phyloP scores from a whole-genome alignment of 64 coral and sea anemone species.

The Orbicella faveolata region DNA sequence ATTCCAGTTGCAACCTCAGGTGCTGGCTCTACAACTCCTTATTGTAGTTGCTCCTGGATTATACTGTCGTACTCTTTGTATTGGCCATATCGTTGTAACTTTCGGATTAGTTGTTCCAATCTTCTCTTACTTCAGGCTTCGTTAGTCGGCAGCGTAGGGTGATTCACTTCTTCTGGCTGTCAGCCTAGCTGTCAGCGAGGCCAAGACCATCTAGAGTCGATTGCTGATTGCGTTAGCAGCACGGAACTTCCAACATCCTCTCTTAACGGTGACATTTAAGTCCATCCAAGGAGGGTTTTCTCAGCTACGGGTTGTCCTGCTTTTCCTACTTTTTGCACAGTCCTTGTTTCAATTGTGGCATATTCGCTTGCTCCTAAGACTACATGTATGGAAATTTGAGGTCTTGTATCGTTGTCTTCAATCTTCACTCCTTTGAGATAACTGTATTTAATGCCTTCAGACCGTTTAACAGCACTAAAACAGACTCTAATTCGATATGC shows the following conservation, averaged over 20 bases:
- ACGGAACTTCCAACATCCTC: constrained; percentile 4
- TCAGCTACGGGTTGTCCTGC: constrained; percentile 44
- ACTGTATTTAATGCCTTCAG: neutral
- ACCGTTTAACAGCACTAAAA: too few species aligned
- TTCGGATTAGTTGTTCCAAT: constrained; percentile 8
- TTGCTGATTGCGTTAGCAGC: constrained; percentile 36
- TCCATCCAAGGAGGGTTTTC: constrained; percentile 36
- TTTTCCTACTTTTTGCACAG: constrained; percentile 18
- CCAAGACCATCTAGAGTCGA: constrained; percentile 42
- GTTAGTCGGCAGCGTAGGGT: constrained; percentile 37
- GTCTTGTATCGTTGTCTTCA: too few species aligned
- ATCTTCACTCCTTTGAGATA: constrained; percentile 24
- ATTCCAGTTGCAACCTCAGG: neutral
- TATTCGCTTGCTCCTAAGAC: constrained; percentile 46
- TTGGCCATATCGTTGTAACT: neutral
- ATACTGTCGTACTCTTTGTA: constrained; percentile 26
- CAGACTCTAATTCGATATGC: too few species aligned
- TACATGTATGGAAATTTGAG: constrained; percentile 30
- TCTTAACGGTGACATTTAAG: constrained; percentile 19
- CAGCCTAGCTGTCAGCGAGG: constrained; percentile 26
- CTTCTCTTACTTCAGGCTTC: constrained; percentile 18
- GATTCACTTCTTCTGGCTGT: constrained; percentile 28
- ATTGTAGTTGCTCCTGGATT: constrained; percentile 32
- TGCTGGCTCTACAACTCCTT: constrained; percentile 25
- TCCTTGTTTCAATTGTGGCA: constrained; percentile 24